Conservation (phyloP, 1,140 invertebrate species). For the Brachystomella parvula region DNA sequence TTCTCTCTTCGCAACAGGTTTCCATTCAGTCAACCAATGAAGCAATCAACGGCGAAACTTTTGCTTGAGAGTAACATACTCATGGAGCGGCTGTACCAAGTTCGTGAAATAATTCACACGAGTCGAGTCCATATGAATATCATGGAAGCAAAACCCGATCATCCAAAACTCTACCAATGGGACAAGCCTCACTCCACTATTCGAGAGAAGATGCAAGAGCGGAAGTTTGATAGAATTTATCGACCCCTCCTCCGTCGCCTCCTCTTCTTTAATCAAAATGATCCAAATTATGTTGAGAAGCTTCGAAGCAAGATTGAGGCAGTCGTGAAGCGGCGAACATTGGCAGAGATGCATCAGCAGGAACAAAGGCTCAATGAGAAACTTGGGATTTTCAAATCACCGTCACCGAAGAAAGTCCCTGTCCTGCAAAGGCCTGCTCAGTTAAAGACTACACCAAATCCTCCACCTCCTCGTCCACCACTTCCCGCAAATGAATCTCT, state of each 20-base stretch:
- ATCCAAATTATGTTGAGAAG: neutral
- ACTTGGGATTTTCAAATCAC: neutral
- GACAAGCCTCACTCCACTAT: slow-evolving; percentile 10
- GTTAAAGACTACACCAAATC: neutral
- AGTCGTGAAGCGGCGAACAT: neutral
- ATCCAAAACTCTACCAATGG: slow-evolving; percentile 32
- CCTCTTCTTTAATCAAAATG: slow-evolving; percentile 4
- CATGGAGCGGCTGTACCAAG: slow-evolving; percentile 57
- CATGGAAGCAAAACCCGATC: slow-evolving; percentile 46
- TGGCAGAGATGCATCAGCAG: neutral
- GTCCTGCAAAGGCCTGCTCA: neutral
- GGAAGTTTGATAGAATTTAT: slow-evolving; percentile 21
- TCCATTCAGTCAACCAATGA: neutral
- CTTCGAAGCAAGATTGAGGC: neutral
- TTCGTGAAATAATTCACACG: slow-evolving; percentile 60
- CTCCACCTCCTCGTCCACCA: neutral
- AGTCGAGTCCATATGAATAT: slow-evolving; percentile 66
- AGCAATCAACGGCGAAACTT: neutral
- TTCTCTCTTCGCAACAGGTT: neutral
- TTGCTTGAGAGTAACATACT: slow-evolving; percentile 55
- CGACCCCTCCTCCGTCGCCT: slow-evolving; percentile 22
- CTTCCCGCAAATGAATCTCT: no score
- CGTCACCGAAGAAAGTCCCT: neutral
- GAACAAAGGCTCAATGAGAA: neutral
- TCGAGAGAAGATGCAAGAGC: slow-evolving; percentile 8